phyloP scores from a whole-genome alignment of 2,888 invertebrate species.

The Trachelus iudaicus region DNA sequence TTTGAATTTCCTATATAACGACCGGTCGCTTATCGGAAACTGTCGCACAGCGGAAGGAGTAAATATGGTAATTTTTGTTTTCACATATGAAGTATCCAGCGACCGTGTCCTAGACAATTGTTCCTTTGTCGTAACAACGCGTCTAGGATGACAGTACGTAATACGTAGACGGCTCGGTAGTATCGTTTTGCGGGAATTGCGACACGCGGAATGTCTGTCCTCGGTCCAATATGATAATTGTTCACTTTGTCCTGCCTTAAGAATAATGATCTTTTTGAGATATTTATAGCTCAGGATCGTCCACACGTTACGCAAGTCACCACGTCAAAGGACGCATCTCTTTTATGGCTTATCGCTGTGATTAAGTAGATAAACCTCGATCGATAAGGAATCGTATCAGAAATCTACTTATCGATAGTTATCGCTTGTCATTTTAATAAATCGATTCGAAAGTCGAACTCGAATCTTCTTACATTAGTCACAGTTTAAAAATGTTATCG shows the following conservation, averaged over 20 bases:
- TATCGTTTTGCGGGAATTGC: slow-evolving; percentile 44
- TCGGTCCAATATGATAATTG: slow-evolving; percentile 54
- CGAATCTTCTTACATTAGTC: neutral
- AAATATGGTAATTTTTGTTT: neutral
- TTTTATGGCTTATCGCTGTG: neutral
- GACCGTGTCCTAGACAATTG: neutral
- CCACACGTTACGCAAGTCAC: neutral
- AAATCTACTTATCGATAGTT: neutral
- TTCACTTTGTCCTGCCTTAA: slow-evolving; percentile 17
- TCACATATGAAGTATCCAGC: neutral
- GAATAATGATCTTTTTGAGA: slow-evolving; percentile 23
- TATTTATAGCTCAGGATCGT: neutral
- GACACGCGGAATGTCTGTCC: slow-evolving; percentile 37
- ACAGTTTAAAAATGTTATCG: neutral
- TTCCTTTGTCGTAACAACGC: neutral
- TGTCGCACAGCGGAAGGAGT: neutral
- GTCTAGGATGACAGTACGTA: neutral
- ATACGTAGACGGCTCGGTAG: slow-evolving; percentile 1
- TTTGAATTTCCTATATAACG: neutral
- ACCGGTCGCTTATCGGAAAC: neutral
- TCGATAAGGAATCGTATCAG: neutral
- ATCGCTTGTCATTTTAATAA: neutral
- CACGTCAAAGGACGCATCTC: neutral
- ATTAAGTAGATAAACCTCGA: neutral
- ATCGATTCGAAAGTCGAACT: neutral